These are phyloP conservation scores for Chrysocyon brachyurus DNA, from an alignment of 2,797 vertebrate species.

Conservation along the genomic window DNA sequence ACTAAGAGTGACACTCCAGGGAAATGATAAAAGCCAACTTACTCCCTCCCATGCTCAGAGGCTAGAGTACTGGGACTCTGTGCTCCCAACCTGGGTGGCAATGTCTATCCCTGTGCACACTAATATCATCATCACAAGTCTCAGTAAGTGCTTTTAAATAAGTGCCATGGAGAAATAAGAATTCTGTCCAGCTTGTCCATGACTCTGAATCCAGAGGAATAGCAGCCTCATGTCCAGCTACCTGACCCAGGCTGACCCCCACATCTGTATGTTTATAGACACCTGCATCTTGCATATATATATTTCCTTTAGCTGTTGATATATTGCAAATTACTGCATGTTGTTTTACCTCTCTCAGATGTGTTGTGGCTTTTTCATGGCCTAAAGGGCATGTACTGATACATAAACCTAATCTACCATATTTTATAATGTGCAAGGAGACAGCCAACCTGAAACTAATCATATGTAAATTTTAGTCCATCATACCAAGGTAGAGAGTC, in stretches of 20 bases:
- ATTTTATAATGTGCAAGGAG: neutral
- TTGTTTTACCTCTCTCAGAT: neutral
- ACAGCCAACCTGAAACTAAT: neutral
- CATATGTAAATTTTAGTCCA: neutral
- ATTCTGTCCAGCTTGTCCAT: neutral
- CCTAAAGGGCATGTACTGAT: neutral
- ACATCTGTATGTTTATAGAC: neutral
- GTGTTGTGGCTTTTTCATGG: neutral
- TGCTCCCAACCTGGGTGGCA: neutral
- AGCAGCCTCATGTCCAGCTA: neutral
- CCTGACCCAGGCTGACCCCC: neutral
- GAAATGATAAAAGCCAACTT: constrained; percentile 16
- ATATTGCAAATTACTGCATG: neutral
- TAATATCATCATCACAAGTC: neutral
- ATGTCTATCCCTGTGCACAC: neutral
- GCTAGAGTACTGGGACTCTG: neutral
- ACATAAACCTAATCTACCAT: neutral
- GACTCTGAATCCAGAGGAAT: neutral
- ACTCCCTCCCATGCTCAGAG: neutral
- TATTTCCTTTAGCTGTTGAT: neutral
- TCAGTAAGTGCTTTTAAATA: constrained; percentile 26
- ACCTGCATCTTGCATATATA: neutral
- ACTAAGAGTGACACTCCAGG: neutral
- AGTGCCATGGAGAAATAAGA: neutral
- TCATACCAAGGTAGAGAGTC: neutral